Base-by-base conservation (phyloP, 2,888 invertebrate species). In the Sphaerophoria taeniata region DNA sequence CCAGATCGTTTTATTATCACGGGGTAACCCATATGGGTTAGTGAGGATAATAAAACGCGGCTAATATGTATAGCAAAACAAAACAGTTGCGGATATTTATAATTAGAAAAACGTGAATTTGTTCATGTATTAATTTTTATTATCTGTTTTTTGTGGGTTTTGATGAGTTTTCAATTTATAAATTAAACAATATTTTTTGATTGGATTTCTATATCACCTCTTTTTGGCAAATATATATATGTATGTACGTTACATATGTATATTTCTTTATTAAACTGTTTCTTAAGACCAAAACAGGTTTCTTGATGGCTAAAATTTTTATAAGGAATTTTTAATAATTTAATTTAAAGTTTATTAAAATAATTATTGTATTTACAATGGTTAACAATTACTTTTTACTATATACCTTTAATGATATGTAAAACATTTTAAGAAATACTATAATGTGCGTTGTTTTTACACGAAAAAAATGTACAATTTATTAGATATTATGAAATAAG, bases 341-440 rank as follows among this genome's bases (percentile, higher is more conserved):
- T 75, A 49, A 31, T 65, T 80, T 33, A 71, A 58, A 36, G 53
- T n/a, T 65, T 63, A 56, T 61, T 83, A 83, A 74, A 71, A 75
- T 53, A 65, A 67, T 72, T 75, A 81, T 53, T 72, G 65, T 84
- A 87, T 84, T 77, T 87, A 87, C 73, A 87, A 78, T 76, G 58
- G 82, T 84, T 82, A 65, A 65, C 65, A 79, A 72, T 58, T 87
- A 84, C 60, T 43, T 67, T 84, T 83, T 61, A 77, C 78, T 82
- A 69, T 69, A 84, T 24, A 24, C 24, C 24, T 24, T 2, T 76
- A 88, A 88, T 88, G 88, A 88, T 87, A 87, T 88, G 88, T 86
- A 78, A 87, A 49, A 65, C 34, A 65, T 16, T 65, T 65, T 34
- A 84, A 87, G 77, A 78, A 76, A 77, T 73, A 70, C 70, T 79